A percentile compares a stretch with the other conserved stretches of the same genome.
Evolutionary conservation across 2,888 invertebrate species (phyloP).

Genomic region (Siphlonurus alternatus): DNA sequence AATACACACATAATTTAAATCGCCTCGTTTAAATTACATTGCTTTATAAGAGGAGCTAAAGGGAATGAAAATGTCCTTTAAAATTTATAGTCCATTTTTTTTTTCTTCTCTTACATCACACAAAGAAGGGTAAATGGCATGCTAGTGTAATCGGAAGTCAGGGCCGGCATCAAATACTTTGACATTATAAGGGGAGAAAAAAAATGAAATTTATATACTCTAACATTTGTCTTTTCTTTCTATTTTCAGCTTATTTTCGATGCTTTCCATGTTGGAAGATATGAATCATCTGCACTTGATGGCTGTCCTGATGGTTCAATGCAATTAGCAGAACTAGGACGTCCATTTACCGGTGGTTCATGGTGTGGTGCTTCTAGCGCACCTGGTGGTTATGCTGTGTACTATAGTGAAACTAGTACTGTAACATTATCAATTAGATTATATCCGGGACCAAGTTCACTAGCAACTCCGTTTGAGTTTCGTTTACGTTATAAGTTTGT

Average conservation of each 20-base stretch:
- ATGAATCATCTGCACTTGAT: constrained; percentile 48
- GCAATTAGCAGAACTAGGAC: constrained; percentile 69
- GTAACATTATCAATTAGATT: constrained; percentile 72
- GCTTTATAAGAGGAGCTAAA: too few species aligned
- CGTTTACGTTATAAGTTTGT: constrained; percentile 67
- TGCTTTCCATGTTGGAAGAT: constrained; percentile 70
- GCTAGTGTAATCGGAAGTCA: too few species aligned
- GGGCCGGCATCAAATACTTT: too few species aligned
- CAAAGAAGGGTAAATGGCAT: too few species aligned
- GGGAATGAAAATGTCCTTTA: too few species aligned
- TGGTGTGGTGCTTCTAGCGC: constrained; percentile 74
- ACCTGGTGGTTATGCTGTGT: constrained; percentile 61
- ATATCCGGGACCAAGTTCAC: constrained; percentile 37
- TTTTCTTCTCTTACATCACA: too few species aligned
- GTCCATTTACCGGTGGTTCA: constrained; percentile 75
- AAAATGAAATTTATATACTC: too few species aligned
- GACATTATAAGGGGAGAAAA: too few species aligned
- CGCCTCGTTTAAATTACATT: too few species aligned
- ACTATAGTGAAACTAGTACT: constrained; percentile 80
- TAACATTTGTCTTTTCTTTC: too few species aligned
- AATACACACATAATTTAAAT: too few species aligned
- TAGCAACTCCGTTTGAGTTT: constrained; percentile 58
- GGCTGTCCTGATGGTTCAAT: constrained; percentile 80
- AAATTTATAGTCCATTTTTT: too few species aligned
- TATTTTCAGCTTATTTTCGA: constrained; percentile 66